Conservation (phyloP, 2,888 invertebrate genomes). For the Sarcophaga variegata region DNA sequence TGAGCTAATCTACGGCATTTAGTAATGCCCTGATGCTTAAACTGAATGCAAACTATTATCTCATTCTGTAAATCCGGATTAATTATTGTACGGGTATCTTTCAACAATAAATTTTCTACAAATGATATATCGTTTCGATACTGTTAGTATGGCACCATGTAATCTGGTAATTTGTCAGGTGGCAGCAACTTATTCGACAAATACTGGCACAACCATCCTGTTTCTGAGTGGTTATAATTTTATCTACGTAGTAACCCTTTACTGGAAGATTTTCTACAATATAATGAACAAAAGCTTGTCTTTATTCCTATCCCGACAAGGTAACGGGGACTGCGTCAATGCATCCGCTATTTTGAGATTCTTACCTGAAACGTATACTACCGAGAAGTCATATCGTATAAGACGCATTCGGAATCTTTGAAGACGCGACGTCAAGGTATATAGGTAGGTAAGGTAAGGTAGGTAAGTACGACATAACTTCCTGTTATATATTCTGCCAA, state of each 20-base stretch:
- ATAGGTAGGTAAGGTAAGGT: too few relatives aligned
- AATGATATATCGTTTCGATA: too few relatives aligned
- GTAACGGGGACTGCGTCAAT: conserved; percentile 18
- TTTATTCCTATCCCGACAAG: conserved; percentile 2
- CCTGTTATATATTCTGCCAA: not conserved
- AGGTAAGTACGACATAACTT: conserved; percentile 10
- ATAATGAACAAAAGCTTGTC: conserved; percentile 25
- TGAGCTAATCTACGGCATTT: conserved; percentile 54
- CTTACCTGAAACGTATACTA: too few relatives aligned
- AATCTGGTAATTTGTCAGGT: too few relatives aligned
- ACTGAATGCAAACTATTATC: conserved; percentile 17
- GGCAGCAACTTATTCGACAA: too few relatives aligned
- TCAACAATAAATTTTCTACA: too few relatives aligned
- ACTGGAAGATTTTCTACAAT: conserved; percentile 2
- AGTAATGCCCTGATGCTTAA: conserved; percentile 38
- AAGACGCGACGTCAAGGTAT: too few relatives aligned
- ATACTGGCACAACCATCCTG: too few relatives aligned
- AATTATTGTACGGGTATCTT: conserved; percentile 41
- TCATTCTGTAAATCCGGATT: conserved; percentile 21
- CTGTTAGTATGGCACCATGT: too few relatives aligned
- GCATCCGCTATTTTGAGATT: too few relatives aligned
- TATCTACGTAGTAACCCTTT: too few relatives aligned
- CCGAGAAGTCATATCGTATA: too few relatives aligned
- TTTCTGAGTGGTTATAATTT: not conserved
- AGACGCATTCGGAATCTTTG: conserved; percentile 31